Conservation (phyloP, 1,140 invertebrate species). For the Pseudoatta argentina region DNA sequence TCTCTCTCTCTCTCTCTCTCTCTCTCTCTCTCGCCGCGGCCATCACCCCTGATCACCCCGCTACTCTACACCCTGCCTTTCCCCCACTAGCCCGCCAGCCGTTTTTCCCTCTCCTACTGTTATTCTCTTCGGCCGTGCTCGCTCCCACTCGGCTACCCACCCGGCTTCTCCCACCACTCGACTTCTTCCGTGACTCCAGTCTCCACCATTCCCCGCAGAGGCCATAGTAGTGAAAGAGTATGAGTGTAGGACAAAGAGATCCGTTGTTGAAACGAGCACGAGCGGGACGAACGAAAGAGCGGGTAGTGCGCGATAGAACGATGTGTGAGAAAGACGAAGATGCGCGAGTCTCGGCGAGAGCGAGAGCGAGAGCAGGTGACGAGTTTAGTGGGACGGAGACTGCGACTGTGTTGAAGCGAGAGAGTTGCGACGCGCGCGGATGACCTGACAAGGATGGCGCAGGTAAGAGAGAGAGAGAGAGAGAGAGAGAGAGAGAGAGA, state of each 20-base stretch:
- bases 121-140: conserved; percentile 47
- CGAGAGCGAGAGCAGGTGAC: conserved; percentile 43
- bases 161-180: conserved; percentile 13
- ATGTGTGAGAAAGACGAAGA: too few relatives aligned
- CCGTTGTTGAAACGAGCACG: background rate
- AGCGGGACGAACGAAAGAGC: background rate
- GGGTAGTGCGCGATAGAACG: background rate
- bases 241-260: conserved; percentile 12
- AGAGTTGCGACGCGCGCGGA: conserved; percentile 16
- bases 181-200: conserved; percentile 30
- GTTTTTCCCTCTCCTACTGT: background rate
- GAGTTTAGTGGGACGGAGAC: conserved; percentile 20
- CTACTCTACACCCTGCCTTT: background rate
- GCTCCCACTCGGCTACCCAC: background rate
- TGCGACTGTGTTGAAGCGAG: background rate
- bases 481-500: conserved; percentile 15
- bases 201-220: conserved; percentile 1
- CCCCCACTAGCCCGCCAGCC: background rate
- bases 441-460: conserved; percentile 32
- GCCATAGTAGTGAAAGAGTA: conserved; percentile 47
- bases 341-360: background rate
- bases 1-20: conserved; percentile 21
- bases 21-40: background rate
- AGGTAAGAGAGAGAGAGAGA: background rate
- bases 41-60: background rate